Base-by-base conservation (phyloP, 2,888 invertebrate species). In the Saturnia pavonia region DNA sequence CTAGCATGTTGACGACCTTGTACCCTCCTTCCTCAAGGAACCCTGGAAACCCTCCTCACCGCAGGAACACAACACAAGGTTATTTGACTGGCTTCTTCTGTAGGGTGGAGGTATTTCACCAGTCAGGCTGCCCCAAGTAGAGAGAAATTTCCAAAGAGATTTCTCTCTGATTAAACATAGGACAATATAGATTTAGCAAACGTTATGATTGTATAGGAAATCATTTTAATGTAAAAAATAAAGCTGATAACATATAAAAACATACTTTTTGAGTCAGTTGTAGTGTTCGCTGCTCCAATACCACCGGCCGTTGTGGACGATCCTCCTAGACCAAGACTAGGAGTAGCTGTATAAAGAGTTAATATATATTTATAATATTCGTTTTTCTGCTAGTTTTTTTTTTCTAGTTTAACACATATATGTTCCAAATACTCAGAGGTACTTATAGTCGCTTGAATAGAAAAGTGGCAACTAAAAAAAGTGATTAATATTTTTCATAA, bases 311-410 rank as follows among this genome's bases (percentile, higher is more conserved):
- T 90, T 67, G 96, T 95, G 25, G 96, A 91, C 1, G 76, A 76
- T 0, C 97, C 96, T 19, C 97, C 97, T 27, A 97, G 91, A 9
- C 97, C 97, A 48, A 95, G 87, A 74, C 94, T 94, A 4, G 94
- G 82, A 40, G 92, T 85, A 0, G 85, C 91, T 93, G 79, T 51
- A 67, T 68, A 72, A 12, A 57, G 12, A 57, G 3, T 9, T 12
- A 1, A 12, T 7, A 57, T 27, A 14, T 27, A 27, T 4, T 9
- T 22, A 54, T 19, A 54, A 27, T 57, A 14, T 54, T 22, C 0
- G 11, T 54, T 22, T 54, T 4, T 11, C 9, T n/a, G 0, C 0
- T 1, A n/a, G 19, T n/a, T 1, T 3, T 51, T 54, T 22, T 12
- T 43, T 4, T 43, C 43, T 43, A 43, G 6, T 43, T 34, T 34